Percentiles rank a stretch among this genome's conserved stretches.
These are phyloP conservation scores for Strix occidentalis DNA, from an alignment of 2,797 vertebrate species.

Conservation along the genomic window DNA sequence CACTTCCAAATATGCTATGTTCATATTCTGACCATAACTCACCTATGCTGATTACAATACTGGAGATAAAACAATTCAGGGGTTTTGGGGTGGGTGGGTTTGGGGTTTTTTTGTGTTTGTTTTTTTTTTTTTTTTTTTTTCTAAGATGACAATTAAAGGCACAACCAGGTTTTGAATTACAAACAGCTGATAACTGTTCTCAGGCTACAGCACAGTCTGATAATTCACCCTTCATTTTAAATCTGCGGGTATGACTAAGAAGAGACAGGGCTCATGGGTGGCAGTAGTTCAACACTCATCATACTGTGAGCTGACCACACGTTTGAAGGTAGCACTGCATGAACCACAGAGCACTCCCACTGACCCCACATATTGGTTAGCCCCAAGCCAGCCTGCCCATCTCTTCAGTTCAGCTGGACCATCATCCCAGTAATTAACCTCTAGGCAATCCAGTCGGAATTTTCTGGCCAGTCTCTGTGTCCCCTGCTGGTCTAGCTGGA, in stretches of 20 bases:
- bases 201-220: background rate
- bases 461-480: background rate
- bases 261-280: background rate
- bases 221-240: background rate
- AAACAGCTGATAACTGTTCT: background rate
- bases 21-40: background rate
- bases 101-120: too few relatives aligned
- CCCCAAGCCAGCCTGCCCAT: background rate
- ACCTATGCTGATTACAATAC: background rate
- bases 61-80: background rate
- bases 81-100: background rate
- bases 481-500: background rate
- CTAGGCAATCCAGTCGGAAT: background rate
- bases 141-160: background rate
- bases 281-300: background rate
- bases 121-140: background rate
- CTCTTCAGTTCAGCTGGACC: background rate
- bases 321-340: background rate
- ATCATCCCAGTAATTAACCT: background rate
- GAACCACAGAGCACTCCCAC: background rate
- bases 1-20: background rate
- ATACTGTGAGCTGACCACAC: background rate
- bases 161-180: background rate
- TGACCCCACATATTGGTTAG: background rate
- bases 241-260: background rate